Percentiles rank a stretch among this genome's conserved stretches.
Conservation (phyloP, 2,113 vertebrate species). For the Rallus limicola region DNA sequence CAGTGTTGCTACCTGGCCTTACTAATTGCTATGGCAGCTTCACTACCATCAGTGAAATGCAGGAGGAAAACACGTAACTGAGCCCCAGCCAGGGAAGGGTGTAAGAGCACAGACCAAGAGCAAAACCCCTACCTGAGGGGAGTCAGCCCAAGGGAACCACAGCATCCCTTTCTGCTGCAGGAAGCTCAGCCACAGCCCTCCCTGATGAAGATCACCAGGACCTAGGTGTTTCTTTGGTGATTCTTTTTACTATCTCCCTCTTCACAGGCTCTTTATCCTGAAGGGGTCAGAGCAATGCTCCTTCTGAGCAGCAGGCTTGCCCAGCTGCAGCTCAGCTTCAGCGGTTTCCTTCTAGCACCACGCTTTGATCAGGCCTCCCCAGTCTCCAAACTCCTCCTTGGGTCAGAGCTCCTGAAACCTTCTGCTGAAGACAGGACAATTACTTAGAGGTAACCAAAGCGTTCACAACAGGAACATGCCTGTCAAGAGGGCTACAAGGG, state of each 20-base stretch:
- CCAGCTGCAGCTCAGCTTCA: neutral
- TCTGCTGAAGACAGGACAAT: neutral
- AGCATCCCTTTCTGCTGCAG: rapidly evolving
- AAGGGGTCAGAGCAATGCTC: neutral
- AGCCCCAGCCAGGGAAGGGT: neutral
- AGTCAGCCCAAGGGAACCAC: neutral
- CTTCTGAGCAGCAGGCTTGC: neutral
- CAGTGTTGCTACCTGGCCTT: neutral
- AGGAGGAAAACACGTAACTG: rapidly evolving
- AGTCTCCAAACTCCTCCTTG: neutral
- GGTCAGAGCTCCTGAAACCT: neutral
- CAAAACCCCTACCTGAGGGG: rapidly evolving
- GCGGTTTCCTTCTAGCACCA: neutral
- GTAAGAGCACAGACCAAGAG: neutral
- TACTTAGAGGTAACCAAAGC: neutral
- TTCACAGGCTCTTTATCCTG: neutral
- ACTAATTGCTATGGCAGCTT: rapidly evolving
- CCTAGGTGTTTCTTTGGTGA: too few species aligned
- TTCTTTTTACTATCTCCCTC: neutral
- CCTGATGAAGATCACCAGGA: neutral
- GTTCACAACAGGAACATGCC: neutral
- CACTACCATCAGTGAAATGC: rapidly evolving
- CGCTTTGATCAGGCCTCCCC: neutral
- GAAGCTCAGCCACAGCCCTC: neutral
- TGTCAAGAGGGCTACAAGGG: neutral